phyloP scores from a whole-genome alignment of 1,140 invertebrate species.

The Trachymyrmex septentrionalis region DNA sequence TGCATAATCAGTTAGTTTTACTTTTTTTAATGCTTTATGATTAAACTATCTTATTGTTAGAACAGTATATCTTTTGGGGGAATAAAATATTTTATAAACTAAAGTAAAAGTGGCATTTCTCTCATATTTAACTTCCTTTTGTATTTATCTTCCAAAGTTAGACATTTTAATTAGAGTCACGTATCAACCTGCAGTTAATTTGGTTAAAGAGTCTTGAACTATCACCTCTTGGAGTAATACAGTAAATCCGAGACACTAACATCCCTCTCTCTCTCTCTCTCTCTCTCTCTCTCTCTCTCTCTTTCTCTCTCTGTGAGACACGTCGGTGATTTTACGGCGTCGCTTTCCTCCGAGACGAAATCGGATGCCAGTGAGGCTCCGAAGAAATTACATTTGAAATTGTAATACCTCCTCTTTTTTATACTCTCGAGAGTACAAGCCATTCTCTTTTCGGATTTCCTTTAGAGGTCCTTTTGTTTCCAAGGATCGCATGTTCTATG shows the following conservation, averaged over 20 bases:
- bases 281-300: neutral
- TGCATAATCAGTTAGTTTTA: neutral
- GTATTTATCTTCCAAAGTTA: neutral
- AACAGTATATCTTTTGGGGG: too few species aligned
- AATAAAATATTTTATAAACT: conserved; percentile 16
- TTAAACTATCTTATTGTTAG: neutral
- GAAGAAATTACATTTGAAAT: conserved; percentile 83
- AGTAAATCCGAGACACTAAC: conserved; percentile 15
- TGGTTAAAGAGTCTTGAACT: conserved; percentile 25
- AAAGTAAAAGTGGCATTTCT: neutral
- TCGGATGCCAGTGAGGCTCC: conserved; percentile 55
- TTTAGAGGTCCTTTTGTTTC: conserved; percentile 36
- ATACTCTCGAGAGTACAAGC: conserved; percentile 21
- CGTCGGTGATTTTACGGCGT: conserved; percentile 78
- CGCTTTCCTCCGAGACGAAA: conserved; percentile 59
- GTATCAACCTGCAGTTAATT: conserved; percentile 36
- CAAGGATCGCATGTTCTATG: neutral
- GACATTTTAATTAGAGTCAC: neutral
- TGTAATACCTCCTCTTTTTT: conserved; percentile 76
- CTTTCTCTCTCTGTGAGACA: conserved; percentile 10
- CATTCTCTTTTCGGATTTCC: conserved; percentile 47
- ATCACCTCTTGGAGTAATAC: conserved; percentile 2
- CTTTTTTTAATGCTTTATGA: neutral
- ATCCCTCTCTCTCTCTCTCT: neutral
- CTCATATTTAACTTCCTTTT: neutral